These are phyloP conservation scores for Aporophyla lueneburgensis DNA, from an alignment of 2,888 invertebrate species.

Conservation along the genomic window DNA sequence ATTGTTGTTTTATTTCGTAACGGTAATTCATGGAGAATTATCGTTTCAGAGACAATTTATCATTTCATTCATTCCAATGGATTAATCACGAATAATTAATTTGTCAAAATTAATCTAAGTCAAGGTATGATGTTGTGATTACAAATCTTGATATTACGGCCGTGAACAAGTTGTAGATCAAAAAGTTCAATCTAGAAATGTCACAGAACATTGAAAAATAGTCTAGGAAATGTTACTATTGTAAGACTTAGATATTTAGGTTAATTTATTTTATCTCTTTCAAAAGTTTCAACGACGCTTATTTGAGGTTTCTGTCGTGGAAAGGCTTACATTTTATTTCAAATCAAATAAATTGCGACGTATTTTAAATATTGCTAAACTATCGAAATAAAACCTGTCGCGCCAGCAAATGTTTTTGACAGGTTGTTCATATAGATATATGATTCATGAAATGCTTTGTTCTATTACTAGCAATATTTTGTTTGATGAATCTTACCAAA, in stretches of 20 bases:
- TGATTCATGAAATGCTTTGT: conserved; percentile 9
- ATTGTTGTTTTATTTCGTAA: conserved; percentile 35
- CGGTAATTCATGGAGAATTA: too few relatives aligned
- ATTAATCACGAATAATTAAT: conserved; percentile 53
- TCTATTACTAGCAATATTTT: neutral
- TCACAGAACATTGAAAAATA: neutral
- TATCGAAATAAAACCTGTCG: neutral
- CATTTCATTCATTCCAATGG: conserved; percentile 40
- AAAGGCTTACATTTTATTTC: neutral
- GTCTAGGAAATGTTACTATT: neutral
- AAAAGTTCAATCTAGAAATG: neutral
- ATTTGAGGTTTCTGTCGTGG: neutral
- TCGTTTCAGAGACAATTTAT: conserved; percentile 43
- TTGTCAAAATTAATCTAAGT: conserved; percentile 49
- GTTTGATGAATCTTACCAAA: neutral
- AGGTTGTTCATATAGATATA: neutral
- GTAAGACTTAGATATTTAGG: neutral
- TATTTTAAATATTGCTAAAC: neutral
- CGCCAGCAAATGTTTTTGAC: neutral
- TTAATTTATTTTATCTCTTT: neutral
- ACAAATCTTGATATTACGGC: conserved; percentile 14
- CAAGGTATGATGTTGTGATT: conserved; percentile 29
- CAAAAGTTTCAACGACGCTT: neutral
- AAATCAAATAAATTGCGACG: neutral
- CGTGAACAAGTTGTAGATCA: neutral